These are phyloP conservation scores for Lypha dubia DNA, from an alignment of 2,888 invertebrate genomes.

Conservation along the genomic window DNA sequence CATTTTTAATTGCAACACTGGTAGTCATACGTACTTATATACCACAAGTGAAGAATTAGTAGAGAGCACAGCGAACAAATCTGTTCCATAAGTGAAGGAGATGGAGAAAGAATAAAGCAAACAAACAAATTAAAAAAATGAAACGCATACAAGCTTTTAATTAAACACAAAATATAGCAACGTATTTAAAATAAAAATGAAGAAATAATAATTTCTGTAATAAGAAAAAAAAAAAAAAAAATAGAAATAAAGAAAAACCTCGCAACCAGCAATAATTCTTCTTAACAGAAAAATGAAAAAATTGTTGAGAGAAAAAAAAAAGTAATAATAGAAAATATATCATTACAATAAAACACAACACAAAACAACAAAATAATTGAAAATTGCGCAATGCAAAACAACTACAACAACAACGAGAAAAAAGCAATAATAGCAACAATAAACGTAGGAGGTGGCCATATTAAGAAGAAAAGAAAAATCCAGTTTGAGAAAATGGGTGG, in stretches of 20 bases:
- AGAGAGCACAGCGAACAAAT: slow-evolving; percentile 4
- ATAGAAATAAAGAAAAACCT: background rate
- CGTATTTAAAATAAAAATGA: slow-evolving; percentile 57
- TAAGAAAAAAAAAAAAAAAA: slow-evolving; percentile 20
- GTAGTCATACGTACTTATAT: slow-evolving; percentile 64
- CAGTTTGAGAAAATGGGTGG: slow-evolving; percentile 16
- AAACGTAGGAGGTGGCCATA: slow-evolving; percentile 65
- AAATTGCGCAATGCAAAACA: no score
- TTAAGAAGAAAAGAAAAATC: slow-evolving; percentile 42
- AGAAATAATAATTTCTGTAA: slow-evolving; percentile 56
- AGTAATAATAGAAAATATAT: slow-evolving; percentile 81
- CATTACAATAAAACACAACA: no score
- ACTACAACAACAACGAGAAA: slow-evolving; percentile 78
- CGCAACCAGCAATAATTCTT: slow-evolving; percentile 59
- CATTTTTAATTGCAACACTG: slow-evolving; percentile 74
- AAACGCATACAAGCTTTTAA: slow-evolving; percentile 72
- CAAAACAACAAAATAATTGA: slow-evolving; percentile 77
- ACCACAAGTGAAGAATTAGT: slow-evolving; percentile 37
- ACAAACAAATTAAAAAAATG: no score
- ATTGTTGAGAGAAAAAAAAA: slow-evolving; percentile 74
- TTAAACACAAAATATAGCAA: slow-evolving; percentile 71
- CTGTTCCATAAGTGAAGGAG: background rate
- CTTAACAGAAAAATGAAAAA: slow-evolving; percentile 71
- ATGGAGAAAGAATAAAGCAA: background rate
- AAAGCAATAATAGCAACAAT: slow-evolving; percentile 54